Evolutionary conservation across 2,888 invertebrate genomes (phyloP), one percentile per base, ranked within the genome.

Genomic region (Brachyopa scutellaris): DNA sequence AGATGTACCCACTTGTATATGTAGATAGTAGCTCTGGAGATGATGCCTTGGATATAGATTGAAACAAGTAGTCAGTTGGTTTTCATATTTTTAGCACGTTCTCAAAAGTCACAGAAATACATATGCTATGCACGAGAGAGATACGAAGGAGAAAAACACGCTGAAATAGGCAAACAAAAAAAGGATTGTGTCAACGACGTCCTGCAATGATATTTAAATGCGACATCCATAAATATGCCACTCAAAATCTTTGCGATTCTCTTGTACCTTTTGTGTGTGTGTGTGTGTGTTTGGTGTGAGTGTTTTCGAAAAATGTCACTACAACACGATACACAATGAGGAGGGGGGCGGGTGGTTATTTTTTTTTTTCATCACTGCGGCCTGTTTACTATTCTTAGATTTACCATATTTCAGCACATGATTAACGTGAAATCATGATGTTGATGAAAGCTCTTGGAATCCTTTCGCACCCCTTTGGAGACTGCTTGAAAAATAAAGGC

Each of bases 141-240:
- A 26, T 11, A 45, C 57, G 23, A 69, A 17, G n/a, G n/a, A n/a
- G 40, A 21, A 9, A 38, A 9, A 61, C 6, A 26, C 38, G 45
- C 11, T 47, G 11, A 36, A 67, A 69, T 40, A 73, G 23, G 59
- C 45, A 26, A 47, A n/a, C n/a, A n/a, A 51, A 15, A 69, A 61
- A 76, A 76, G 70, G 82, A 76, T 82, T 76, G 70, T 82, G 82
- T 77, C 82, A 82, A 82, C 82, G 70, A 82, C 82, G 70, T 77
- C 70, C 82, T 77, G 76, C 70, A 76, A 76, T 61, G 82, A 61
- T 59, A 64, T 70, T 82, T 70, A 80, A 80, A 80, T 80, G 59
- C 69, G 70, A 53, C 82, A 77, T 76, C 77, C 62, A 76, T 77
- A 80, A 82, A 82, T 82, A 76, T 82, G 76, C 82, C 82, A 82